phyloP scores from a whole-genome alignment of 2,113 vertebrate genomes.

The Nothocercus julius region DNA sequence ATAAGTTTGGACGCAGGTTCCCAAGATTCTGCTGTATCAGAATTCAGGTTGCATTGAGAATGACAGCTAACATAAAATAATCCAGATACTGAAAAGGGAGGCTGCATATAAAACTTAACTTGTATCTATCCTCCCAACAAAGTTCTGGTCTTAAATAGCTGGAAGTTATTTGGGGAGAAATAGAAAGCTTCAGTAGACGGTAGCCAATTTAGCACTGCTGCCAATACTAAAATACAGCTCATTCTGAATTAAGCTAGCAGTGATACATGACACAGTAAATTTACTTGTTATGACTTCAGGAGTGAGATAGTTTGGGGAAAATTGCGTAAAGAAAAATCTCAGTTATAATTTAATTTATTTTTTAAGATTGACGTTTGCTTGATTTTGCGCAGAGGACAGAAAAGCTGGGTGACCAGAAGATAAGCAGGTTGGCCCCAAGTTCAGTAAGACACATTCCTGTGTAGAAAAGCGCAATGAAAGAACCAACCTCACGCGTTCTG shows the following conservation, averaged over 20 bases:
- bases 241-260: not conserved
- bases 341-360: not conserved
- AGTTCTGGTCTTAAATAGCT: not conserved
- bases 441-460: not conserved
- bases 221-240: not conserved
- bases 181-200: not conserved
- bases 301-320: not conserved
- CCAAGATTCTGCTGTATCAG: not conserved
- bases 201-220: not conserved
- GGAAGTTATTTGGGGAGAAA: not conserved
- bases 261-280: not conserved
- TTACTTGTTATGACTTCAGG: conserved; percentile 10
- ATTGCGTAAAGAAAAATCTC: not conserved
- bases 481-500: not conserved
- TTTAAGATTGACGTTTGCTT: not conserved
- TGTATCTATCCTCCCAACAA: not conserved
- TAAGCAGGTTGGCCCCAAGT: not conserved
- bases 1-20: not conserved
- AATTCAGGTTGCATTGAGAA: not conserved
- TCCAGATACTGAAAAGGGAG: not conserved
- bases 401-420: not conserved
- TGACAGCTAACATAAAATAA: not conserved
- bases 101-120: not conserved
- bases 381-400: not conserved
- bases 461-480: not conserved